Percentiles rank a stretch among this genome's conserved stretches.
These are phyloP conservation scores for Plotosus lineatus DNA, from an alignment of 2,113 vertebrate genomes.

Conservation along the genomic window DNA sequence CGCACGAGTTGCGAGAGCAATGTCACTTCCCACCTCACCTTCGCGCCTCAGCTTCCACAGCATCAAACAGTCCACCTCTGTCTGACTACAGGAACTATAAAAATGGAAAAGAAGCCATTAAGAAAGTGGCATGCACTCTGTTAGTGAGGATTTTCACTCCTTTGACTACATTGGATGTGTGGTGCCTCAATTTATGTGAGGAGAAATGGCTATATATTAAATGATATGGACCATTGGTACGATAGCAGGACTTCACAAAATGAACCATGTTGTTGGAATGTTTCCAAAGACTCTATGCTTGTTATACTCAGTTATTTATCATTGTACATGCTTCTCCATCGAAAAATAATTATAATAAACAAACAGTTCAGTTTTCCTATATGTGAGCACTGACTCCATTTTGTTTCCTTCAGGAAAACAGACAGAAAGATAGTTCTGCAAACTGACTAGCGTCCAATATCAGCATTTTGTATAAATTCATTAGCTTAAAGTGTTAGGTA, in stretches of 20 bases:
- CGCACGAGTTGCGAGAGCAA: slow-evolving; percentile 85
- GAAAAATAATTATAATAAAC: not conserved
- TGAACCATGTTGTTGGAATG: not conserved
- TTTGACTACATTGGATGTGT: not conserved
- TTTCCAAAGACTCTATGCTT: not conserved
- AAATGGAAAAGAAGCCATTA: not conserved
- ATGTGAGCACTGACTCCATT: not conserved
- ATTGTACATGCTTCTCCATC: no score
- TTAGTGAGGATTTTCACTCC: not conserved
- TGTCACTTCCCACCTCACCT: slow-evolving; percentile 96
- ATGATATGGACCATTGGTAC: not conserved
- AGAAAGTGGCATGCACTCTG: not conserved
- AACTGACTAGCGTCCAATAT: not conserved
- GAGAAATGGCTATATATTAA: not conserved
- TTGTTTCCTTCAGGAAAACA: not conserved
- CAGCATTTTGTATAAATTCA: no score
- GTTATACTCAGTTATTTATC: not conserved
- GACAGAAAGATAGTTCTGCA: not conserved
- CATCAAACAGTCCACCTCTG: slow-evolving; percentile 86
- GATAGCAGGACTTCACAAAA: not conserved
- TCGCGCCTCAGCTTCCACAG: slow-evolving; percentile 96
- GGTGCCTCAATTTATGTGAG: not conserved
- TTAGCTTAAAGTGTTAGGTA: no score
- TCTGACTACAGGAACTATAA: slow-evolving; percentile 27
- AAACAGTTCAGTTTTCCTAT: not conserved